phyloP scores from a whole-genome alignment of 2,888 invertebrate genomes.

The Macaria liturata region DNA sequence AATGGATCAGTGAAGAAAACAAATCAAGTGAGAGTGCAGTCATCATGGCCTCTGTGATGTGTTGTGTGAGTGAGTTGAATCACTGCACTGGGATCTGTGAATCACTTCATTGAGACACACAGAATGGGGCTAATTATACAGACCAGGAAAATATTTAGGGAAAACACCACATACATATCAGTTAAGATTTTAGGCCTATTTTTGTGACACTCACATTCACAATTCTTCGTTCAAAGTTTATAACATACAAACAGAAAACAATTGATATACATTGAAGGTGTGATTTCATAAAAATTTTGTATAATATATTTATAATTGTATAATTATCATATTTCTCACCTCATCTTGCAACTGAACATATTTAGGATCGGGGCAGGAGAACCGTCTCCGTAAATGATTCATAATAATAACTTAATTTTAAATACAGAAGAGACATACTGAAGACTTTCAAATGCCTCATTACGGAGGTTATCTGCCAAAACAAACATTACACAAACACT shows the following conservation, averaged over 20 bases:
- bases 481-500: constrained; percentile 50
- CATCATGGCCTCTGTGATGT: constrained; percentile 1
- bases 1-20: background rate
- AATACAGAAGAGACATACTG: constrained; percentile 34
- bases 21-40: constrained; percentile 2
- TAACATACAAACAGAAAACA: too few relatives aligned
- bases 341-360: constrained; percentile 55
- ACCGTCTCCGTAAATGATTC: constrained; percentile 50
- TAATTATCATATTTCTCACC: constrained; percentile 29
- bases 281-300: too few relatives aligned
- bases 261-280: too few relatives aligned
- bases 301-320: too few relatives aligned
- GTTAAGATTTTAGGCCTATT: too few relatives aligned
- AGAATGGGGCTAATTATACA: constrained; percentile 16
- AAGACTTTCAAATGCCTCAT: constrained; percentile 31
- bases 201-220: too few relatives aligned
- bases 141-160: constrained; percentile 29
- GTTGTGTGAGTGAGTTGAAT: constrained; percentile 6
- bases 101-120: constrained; percentile 28
- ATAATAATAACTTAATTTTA: constrained; percentile 38
- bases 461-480: constrained; percentile 47
- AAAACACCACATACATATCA: background rate
- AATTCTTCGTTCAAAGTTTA: too few relatives aligned
- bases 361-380: constrained; percentile 52
- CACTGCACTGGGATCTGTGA: constrained; percentile 19